phyloP scores from a whole-genome alignment of 2,888 invertebrate species.

The Tipula helvola region DNA sequence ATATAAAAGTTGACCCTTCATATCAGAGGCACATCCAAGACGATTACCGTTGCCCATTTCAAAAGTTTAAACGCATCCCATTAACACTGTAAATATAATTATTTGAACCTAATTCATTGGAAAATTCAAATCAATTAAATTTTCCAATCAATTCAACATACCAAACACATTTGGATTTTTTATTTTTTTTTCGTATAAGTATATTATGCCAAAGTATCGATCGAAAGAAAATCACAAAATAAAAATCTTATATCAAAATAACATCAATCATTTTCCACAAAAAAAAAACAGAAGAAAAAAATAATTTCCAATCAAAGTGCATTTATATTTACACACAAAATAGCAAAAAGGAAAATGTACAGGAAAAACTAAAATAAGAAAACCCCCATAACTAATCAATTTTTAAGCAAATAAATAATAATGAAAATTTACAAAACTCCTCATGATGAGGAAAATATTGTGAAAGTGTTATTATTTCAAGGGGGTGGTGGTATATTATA shows the following conservation, averaged over 20 bases:
- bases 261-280: not conserved
- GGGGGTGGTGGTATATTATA: not conserved
- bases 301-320: not conserved
- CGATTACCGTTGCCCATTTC: too few species aligned
- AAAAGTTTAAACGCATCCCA: too few species aligned
- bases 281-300: too few species aligned
- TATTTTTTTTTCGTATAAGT: not conserved
- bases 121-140: not conserved
- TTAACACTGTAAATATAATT: not conserved
- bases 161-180: not conserved
- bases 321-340: not conserved
- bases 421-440: not conserved
- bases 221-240: not conserved
- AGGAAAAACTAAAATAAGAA: not conserved
- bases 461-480: not conserved
- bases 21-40: too few species aligned
- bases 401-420: slow-evolving; percentile 4
- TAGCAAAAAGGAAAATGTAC: not conserved
- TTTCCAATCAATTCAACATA: not conserved
- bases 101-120: not conserved
- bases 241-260: not conserved
- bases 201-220: not conserved
- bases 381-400: not conserved
- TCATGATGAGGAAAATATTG: not conserved
- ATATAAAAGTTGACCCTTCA: too few species aligned